Evolutionary conservation across 2,113 vertebrate species (phyloP), one percentile per base, ranked within the genome.

Genomic region (Tyto alba): DNA sequence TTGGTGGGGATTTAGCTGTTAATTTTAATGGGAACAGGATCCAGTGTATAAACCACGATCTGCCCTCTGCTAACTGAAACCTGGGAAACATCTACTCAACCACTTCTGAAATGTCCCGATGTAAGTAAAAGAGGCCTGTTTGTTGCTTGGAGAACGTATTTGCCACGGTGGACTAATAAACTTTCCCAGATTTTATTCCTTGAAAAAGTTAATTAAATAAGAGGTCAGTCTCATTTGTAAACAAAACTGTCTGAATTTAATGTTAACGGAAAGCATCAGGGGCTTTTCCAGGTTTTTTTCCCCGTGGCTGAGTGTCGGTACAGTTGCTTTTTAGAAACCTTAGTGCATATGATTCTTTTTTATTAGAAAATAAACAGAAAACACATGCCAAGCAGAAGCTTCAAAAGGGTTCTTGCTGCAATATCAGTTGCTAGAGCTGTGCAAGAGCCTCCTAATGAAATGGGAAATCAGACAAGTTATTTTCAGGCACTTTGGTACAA

Each of bases 331-430:
- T 93, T 53, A 94, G 84, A 96, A 82, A 87, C 43, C 34, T 48
- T 74, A 45, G 38, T 40, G 62, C 38, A 43, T 59, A 16, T 36
- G 66, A 91, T 85, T 72, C 26, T 68, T 75, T 83, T 96, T 95
- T 92, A 95, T 87, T 85, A 83, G 92, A 89, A 92, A 92, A 87
- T 85, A 95, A 96, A 92, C 41, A 67, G 60, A 92, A 95, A 92
- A 85, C 84, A 91, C 62, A 79, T 82, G 89, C 69, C 90, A 93
- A 47, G 53, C 74, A 79, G 86, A 45, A 72, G 71, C 81, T 92
- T 94, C 89, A 88, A 89, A 89, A 79, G 41, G 41, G 45, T 57
- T 45, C 6, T 64, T 59, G 29, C 57, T 92, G 67, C 57, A 79
- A 7, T 88, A 73, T 83, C 80, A 48, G 43, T 56, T 56, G 34